A percentile compares a stretch with the other conserved stretches of the same genome.
phyloP scores from a whole-genome alignment of 2,888 invertebrate genomes.

The Drosophila falleni region DNA sequence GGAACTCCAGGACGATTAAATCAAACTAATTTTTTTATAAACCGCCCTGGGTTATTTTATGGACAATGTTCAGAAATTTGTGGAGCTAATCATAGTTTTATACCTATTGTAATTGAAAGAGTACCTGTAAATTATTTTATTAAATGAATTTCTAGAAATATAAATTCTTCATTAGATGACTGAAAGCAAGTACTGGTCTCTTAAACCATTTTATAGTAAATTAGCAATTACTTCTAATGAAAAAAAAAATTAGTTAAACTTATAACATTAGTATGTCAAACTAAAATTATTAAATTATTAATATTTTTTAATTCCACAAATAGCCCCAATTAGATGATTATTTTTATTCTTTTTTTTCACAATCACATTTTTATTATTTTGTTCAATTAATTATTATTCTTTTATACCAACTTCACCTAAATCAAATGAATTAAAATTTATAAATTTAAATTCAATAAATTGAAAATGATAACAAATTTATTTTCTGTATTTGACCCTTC shows the following conservation, averaged over 20 bases:
- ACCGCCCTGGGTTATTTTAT: conserved; percentile 89
- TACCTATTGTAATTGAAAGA: conserved; percentile 90
- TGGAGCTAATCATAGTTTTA: conserved; percentile 92
- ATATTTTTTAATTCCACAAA: conserved; percentile 90
- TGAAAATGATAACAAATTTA: conserved; percentile 60
- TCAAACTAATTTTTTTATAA: conserved; percentile 88
- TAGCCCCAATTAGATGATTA: conserved; percentile 88
- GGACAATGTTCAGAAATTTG: conserved; percentile 94
- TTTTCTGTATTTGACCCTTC: conserved; percentile 88
- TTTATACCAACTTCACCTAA: conserved; percentile 80
- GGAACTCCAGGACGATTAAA: conserved; percentile 89
- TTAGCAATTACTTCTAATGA: conserved; percentile 88
- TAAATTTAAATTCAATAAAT: conserved; percentile 83
- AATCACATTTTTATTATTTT: conserved; percentile 86
- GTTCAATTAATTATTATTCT: conserved; percentile 87
- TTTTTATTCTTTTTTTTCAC: conserved; percentile 84
- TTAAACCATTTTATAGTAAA: conserved; percentile 89
- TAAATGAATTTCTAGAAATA: conserved; percentile 86
- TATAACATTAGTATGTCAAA: conserved; percentile 89
- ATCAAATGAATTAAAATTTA: conserved; percentile 81
- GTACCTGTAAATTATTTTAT: conserved; percentile 87
- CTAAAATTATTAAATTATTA: conserved; percentile 87
- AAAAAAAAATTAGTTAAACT: conserved; percentile 86
- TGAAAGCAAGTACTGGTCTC: conserved; percentile 90
- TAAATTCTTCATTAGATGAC: conserved; percentile 88